A percentile compares a stretch with the other conserved stretches of the same genome.
Conservation (phyloP, 2,797 vertebrate genomes). For the Sebastes elongatus region DNA sequence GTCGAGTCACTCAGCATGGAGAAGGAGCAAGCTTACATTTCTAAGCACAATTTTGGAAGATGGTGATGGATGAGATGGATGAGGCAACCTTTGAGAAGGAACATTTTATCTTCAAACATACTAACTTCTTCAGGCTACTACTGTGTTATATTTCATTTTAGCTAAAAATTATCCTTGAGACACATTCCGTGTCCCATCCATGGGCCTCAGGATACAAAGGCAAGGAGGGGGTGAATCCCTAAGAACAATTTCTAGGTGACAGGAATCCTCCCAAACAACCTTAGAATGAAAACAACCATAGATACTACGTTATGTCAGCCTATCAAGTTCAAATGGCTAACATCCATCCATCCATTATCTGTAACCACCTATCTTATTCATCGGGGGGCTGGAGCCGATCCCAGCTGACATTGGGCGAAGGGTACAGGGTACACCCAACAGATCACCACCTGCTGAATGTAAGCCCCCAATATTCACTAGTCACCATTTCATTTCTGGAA, state of each 20-base stretch:
- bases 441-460: not conserved
- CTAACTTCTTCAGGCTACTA: not conserved
- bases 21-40: not conserved
- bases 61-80: not conserved
- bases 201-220: not conserved
- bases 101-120: not conserved
- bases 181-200: not conserved
- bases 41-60: slow-evolving; percentile 8
- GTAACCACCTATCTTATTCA: too few species aligned
- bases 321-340: not conserved
- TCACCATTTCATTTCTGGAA: not conserved
- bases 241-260: not conserved
- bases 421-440: too few species aligned
- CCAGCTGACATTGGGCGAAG: too few species aligned
- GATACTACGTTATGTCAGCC: not conserved
- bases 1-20: not conserved
- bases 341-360: too few species aligned
- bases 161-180: not conserved
- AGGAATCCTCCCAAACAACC: not conserved
- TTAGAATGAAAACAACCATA: not conserved
- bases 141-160: not conserved
- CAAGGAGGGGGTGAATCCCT: not conserved
- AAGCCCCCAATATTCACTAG: not conserved
- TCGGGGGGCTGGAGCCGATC: too few species aligned
- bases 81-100: not conserved